phyloP scores from a whole-genome alignment of 2,797 vertebrate species.

The Sarcoramphus papa region DNA sequence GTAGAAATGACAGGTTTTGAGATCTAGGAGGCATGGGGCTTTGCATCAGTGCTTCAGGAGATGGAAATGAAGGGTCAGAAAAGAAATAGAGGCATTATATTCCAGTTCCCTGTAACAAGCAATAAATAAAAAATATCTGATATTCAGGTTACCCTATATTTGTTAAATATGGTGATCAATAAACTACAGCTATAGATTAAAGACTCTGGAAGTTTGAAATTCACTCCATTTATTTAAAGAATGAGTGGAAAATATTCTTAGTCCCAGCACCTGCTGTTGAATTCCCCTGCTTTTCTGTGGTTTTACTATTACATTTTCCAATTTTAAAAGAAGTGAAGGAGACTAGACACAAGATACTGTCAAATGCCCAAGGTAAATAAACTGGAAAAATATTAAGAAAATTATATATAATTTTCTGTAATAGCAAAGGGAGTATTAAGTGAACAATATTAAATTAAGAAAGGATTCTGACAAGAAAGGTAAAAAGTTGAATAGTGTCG shows the following conservation, averaged over 20 bases:
- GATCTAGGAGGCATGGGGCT: background rate
- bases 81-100: background rate
- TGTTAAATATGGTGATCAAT: background rate
- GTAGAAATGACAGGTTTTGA: background rate
- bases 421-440: background rate
- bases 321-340: background rate
- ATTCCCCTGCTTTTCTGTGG: constrained; percentile 14
- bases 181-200: background rate
- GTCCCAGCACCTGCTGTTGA: constrained; percentile 18
- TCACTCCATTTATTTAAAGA: background rate
- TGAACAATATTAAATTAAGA: background rate
- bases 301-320: background rate
- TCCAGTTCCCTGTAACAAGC: background rate
- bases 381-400: background rate
- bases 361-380: constrained; percentile 29
- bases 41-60: background rate
- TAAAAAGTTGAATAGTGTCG: background rate
- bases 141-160: background rate
- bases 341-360: constrained; percentile 10
- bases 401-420: background rate
- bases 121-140: background rate
- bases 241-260: constrained; percentile 6
- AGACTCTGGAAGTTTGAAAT: background rate
- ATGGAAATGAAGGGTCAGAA: background rate
- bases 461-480: background rate